A percentile compares a stretch with the other conserved stretches of the same genome.
Evolutionary conservation across 2,113 vertebrate genomes (phyloP).

Genomic region (Myotis brandtii): DNA sequence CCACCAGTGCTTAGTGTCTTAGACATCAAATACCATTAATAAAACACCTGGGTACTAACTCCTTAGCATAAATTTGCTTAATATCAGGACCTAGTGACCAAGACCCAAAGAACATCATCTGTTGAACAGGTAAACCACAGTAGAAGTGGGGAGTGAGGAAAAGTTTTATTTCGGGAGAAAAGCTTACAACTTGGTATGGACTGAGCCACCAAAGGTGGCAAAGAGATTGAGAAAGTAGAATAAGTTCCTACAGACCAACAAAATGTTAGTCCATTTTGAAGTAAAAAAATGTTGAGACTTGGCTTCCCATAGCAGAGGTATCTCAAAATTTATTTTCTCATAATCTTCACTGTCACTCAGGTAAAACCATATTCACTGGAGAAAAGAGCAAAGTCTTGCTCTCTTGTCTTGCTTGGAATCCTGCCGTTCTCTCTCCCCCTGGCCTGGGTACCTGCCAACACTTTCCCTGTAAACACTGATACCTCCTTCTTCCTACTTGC

Average conservation of each 20-base stretch:
- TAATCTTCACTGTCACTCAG: neutral
- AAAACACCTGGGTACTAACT: neutral
- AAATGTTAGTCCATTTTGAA: neutral
- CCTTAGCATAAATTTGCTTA: neutral
- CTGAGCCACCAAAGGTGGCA: neutral
- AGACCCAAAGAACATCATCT: neutral
- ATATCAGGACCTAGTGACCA: neutral
- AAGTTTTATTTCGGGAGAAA: neutral
- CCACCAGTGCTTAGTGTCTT: neutral
- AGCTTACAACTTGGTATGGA: too few relatives aligned
- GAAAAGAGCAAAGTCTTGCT: neutral
- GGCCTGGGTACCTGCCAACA: neutral
- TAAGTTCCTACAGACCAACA: neutral
- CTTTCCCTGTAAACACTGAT: neutral
- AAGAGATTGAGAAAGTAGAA: neutral
- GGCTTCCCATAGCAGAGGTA: neutral
- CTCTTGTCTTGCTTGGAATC: neutral
- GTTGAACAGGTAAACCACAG: neutral
- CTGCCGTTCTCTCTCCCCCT: neutral
- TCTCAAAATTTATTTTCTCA: neutral
- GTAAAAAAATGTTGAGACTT: neutral
- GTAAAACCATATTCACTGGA: neutral
- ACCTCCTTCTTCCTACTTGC: neutral
- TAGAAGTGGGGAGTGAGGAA: fast-evolving
- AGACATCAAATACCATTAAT: neutral